Evolutionary conservation across 2,888 invertebrate species (phyloP).

Genomic region (Helicoverpa assulta): DNA sequence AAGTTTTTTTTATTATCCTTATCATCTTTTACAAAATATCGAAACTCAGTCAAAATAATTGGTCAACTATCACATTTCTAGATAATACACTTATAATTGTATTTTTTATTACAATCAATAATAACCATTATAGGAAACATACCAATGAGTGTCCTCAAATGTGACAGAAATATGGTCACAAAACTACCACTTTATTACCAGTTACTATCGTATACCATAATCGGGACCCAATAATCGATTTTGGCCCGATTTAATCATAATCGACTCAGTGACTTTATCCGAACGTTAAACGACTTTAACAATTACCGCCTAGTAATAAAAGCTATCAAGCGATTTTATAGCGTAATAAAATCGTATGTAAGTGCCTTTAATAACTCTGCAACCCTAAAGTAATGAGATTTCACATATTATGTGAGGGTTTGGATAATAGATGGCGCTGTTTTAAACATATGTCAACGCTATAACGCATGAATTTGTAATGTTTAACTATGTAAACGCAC

Average conservation of each 20-base stretch:
- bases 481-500: slow-evolving; percentile 1
- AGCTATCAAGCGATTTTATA: slow-evolving; percentile 60
- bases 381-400: slow-evolving; percentile 52
- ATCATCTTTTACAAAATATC: too few species aligned
- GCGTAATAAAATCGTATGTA: slow-evolving; percentile 58
- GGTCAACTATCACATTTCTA: too few species aligned
- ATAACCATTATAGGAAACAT: too few species aligned
- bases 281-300: slow-evolving; percentile 61
- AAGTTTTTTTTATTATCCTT: too few species aligned
- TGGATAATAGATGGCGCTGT: slow-evolving; percentile 30
- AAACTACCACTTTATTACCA: slow-evolving; percentile 6
- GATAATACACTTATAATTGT: too few species aligned
- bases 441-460: slow-evolving; percentile 26
- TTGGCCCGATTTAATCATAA: slow-evolving; percentile 53
- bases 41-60: too few species aligned
- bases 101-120: too few species aligned
- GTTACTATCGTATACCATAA: slow-evolving; percentile 16
- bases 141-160: neutral
- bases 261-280: slow-evolving; percentile 57
- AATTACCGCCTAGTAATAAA: slow-evolving; percentile 64
- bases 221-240: slow-evolving; percentile 45
- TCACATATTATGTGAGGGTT: slow-evolving; percentile 30
- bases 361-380: slow-evolving; percentile 61
- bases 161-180: neutral
- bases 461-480: slow-evolving; percentile 15